phyloP scores from a whole-genome alignment of 2,888 invertebrate species.

The Antheraea assamensis region DNA sequence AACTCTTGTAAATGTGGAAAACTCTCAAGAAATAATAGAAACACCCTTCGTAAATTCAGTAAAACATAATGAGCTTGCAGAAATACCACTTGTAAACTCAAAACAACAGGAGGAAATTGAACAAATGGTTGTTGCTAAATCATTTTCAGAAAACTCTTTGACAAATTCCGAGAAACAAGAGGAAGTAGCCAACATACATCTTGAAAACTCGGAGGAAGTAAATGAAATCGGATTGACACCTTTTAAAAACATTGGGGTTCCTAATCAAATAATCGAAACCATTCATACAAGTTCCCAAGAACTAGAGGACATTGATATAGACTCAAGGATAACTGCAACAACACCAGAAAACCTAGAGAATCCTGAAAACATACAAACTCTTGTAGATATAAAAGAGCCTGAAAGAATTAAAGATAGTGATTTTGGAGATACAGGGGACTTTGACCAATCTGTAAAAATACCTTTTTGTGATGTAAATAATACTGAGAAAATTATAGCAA shows the following conservation, averaged over 20 bases:
- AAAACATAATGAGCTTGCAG: not conserved
- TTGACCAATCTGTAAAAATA: not conserved
- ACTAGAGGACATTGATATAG: not conserved
- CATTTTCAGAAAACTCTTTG: not conserved
- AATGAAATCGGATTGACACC: not conserved
- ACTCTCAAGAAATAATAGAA: not conserved
- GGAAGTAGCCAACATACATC: not conserved
- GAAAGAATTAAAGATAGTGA: not conserved
- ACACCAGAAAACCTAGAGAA: not conserved
- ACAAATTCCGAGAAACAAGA: not conserved
- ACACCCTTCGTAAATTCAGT: not conserved
- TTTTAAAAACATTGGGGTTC: not conserved
- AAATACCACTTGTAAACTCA: not conserved
- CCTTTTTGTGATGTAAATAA: not conserved
- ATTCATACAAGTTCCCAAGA: not conserved
- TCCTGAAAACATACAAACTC: not conserved
- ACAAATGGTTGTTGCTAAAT: not conserved
- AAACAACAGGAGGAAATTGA: not conserved
- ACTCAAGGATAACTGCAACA: not conserved
- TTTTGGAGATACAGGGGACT: not conserved
- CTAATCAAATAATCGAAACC: not conserved
- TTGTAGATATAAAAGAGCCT: not conserved
- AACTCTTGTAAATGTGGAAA: not conserved
- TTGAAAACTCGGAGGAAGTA: not conserved
- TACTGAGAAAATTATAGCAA: not conserved